Conservation (phyloP, 1,140 invertebrate species). For the Dreissena polymorpha region DNA sequence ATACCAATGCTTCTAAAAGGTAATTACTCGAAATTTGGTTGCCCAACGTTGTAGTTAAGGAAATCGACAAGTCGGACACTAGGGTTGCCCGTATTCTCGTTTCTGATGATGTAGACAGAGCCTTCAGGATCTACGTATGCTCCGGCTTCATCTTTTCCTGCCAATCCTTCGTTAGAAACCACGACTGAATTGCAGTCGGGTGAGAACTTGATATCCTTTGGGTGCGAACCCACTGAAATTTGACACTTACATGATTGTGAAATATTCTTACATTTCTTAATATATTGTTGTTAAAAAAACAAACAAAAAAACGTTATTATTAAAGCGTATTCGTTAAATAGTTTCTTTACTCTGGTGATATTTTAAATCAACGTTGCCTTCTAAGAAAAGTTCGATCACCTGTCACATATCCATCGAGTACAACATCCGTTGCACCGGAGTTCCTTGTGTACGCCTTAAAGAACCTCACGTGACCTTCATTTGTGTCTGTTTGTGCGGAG, state of each 20-base stretch:
- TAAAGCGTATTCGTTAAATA: too few relatives aligned
- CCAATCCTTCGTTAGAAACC: slow-evolving; percentile 49
- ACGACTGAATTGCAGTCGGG: slow-evolving; percentile 33
- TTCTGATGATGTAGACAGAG: slow-evolving; percentile 35
- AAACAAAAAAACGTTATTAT: too few relatives aligned
- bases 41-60: slow-evolving; percentile 22
- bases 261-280: too few relatives aligned
- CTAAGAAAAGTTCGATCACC: slow-evolving; percentile 4
- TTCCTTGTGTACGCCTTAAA: slow-evolving; percentile 14
- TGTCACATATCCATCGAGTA: slow-evolving; percentile 38
- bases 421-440: slow-evolving; percentile 4
- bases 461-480: slow-evolving; percentile 48
- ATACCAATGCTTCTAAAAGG: too few relatives aligned
- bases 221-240: slow-evolving; percentile 42
- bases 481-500: slow-evolving; percentile 16
- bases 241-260: too few relatives aligned
- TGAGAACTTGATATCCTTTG: slow-evolving; percentile 42
- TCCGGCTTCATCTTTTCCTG: slow-evolving; percentile 29
- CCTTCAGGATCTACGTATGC: slow-evolving; percentile 54
- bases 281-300: too few relatives aligned
- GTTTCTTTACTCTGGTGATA: too few relatives aligned
- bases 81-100: slow-evolving; percentile 40
- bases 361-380: too few relatives aligned
- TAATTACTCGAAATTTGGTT: slow-evolving; percentile 24
- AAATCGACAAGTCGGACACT: slow-evolving; percentile 46